Evolutionary conservation across 2,888 invertebrate genomes (phyloP), one percentile per base, ranked within the genome.

Genomic region (Lagria hirta): DNA sequence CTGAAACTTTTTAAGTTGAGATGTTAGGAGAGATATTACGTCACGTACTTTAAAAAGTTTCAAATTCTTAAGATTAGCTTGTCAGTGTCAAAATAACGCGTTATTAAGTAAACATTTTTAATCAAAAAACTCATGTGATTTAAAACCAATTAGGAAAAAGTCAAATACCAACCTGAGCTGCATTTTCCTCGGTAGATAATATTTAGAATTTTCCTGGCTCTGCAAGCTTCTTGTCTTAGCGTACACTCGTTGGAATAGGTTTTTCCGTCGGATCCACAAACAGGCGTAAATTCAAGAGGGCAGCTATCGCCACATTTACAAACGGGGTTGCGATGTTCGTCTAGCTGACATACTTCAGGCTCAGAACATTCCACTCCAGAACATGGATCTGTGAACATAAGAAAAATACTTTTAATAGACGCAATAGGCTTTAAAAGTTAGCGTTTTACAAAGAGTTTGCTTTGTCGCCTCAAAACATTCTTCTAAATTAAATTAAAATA

Each of bases 221-320:
- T 78, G 72, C 94, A 94, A 4, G 89, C 84, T 68, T 90, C 87
- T 62, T 87, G 83, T 48, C 86, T 76, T 57, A 92, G 76, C 47
- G 82, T 81, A 66, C 93, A 94, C 68, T 90, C 90, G 72, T 88
- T 92, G 43, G 86, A 79, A 68, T 88, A 89, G 49, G 88, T 88
- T 71, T 81, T 83, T 57, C 85, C 86, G 66, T 88, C 86, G 20
- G 86, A 86, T 26, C 85, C 88, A 65, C 88, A 88, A 34, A 88
- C 79, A 4, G 86, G 81, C 26, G 82, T 76, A 58, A 85, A 84
- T 58, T 85, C 78, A 55, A 90, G 78, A 35, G 87, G 84, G 62
- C 88, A 86, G 30, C 81, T 77, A 54, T 86, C 86, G 41, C 86
- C 85, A 69, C 93, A 93, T 46, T 81, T 80, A 69, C 92, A 93